phyloP scores from a whole-genome alignment of 2,888 invertebrate genomes.

The Drosophila macrothrix region DNA sequence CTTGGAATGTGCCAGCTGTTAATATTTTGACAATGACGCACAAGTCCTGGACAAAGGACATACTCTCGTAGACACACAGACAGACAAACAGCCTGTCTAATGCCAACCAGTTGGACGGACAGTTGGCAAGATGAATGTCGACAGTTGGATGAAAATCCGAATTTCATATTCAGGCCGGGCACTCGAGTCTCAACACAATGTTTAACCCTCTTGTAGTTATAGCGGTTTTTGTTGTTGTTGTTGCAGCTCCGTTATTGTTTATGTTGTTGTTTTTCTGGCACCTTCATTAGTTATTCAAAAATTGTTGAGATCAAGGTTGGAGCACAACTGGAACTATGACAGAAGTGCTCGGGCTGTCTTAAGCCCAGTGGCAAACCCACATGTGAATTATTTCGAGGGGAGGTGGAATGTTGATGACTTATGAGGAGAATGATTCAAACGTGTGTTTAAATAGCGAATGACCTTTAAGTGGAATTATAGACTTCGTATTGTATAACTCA shows the following conservation, averaged over 20 bases:
- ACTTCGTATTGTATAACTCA: slow-evolving; percentile 8
- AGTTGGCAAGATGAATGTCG: slow-evolving; percentile 79
- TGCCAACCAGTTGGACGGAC: slow-evolving; percentile 74
- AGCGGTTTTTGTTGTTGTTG: slow-evolving; percentile 16
- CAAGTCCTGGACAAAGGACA: slow-evolving; percentile 66
- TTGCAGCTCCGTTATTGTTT: slow-evolving; percentile 59
- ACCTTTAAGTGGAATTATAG: slow-evolving; percentile 23
- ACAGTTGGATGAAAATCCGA: slow-evolving; percentile 74
- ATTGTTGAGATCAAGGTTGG: slow-evolving; percentile 64
- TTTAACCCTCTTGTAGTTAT: slow-evolving; percentile 44
- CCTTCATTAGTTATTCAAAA: slow-evolving; percentile 82
- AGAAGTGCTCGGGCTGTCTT: slow-evolving; percentile 57
- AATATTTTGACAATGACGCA: slow-evolving; percentile 81
- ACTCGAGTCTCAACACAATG: slow-evolving; percentile 53
- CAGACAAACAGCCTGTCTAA: slow-evolving; percentile 44
- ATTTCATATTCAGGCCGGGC: slow-evolving; percentile 77
- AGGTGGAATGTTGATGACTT: slow-evolving; percentile 21
- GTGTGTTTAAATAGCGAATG: slow-evolving; percentile 19
- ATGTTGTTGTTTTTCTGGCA: slow-evolving; percentile 70
- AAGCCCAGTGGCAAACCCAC: slow-evolving; percentile 47
- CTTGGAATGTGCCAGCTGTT: slow-evolving; percentile 76
- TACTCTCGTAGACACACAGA: slow-evolving; percentile 12
- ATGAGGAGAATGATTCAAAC: slow-evolving; percentile 17
- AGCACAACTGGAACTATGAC: slow-evolving; percentile 73
- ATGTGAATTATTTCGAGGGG: slow-evolving; percentile 49